A percentile compares a stretch with the other conserved stretches of the same genome.
phyloP scores from a whole-genome alignment of 2,797 vertebrate genomes.

The Odontamblyopus rebecca region DNA sequence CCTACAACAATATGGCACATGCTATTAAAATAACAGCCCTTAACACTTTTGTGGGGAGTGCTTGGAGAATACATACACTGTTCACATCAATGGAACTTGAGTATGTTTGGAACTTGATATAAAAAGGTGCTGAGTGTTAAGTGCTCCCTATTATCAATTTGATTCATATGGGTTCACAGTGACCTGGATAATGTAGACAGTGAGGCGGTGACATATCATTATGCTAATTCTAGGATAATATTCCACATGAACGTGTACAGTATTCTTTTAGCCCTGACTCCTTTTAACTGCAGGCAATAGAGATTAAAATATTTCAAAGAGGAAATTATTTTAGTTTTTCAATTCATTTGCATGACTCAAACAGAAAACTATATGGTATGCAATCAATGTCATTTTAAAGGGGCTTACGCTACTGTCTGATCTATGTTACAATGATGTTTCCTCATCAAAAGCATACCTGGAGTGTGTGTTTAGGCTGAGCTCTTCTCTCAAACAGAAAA shows the following conservation, averaged over 20 bases:
- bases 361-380: not conserved
- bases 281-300: not conserved
- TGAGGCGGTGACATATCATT: not conserved
- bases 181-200: conserved; percentile 7
- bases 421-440: too few species aligned
- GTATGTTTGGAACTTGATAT: not conserved
- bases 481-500: too few species aligned
- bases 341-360: not conserved
- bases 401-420: too few species aligned
- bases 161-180: not conserved
- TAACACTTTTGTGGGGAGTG: conserved; percentile 6
- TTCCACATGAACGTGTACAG: not conserved
- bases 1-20: conserved; percentile 24
- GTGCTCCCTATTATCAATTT: not conserved
- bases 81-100: conserved; percentile 9
- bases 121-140: not conserved
- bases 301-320: too few species aligned
- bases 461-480: too few species aligned
- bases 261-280: not conserved
- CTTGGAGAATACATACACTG: not conserved
- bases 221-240: conserved; percentile 1
- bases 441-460: too few species aligned
- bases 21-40: conserved; percentile 15
- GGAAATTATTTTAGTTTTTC: not conserved
- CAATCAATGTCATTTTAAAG: not conserved